These are phyloP conservation scores for Scomber japonicus DNA, from an alignment of 2,113 vertebrate species.

Conservation along the genomic window DNA sequence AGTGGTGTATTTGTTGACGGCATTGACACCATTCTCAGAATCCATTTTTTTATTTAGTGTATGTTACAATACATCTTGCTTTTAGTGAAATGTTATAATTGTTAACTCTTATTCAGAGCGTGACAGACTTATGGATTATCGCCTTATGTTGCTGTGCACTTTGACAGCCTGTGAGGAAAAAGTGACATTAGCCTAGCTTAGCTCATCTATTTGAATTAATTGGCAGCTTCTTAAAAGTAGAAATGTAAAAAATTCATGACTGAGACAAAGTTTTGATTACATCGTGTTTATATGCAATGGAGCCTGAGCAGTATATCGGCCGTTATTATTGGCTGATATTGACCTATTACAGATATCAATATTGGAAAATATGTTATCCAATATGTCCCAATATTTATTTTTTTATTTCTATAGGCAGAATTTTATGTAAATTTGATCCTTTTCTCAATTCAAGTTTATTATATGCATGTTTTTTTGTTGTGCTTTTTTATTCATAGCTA, in stretches of 20 bases:
- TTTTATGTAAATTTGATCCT: too few species aligned
- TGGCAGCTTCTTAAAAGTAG: too few species aligned
- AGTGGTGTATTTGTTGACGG: not conserved
- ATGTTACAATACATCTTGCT: not conserved
- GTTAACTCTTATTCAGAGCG: too few species aligned
- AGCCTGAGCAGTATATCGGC: too few species aligned
- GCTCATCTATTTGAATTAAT: not conserved
- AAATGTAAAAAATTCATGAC: not conserved
- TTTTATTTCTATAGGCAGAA: too few species aligned
- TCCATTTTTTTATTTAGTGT: not conserved
- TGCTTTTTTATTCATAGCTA: too few species aligned
- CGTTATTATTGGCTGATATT: too few species aligned
- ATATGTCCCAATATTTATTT: too few species aligned
- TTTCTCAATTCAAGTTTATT: too few species aligned
- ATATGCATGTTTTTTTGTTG: too few species aligned
- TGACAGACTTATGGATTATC: not conserved
- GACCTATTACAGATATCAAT: too few species aligned
- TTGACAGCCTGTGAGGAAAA: not conserved
- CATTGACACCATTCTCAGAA: not conserved
- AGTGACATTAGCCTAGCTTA: not conserved
- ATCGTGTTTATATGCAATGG: not conserved
- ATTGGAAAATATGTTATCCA: too few species aligned
- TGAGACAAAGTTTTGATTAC: not conserved
- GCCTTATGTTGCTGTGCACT: not conserved
- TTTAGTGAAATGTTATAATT: not conserved